Evolutionary conservation across 2,888 invertebrate genomes (phyloP), one percentile per base, ranked within the genome.

Genomic region (Volucella inflata): DNA sequence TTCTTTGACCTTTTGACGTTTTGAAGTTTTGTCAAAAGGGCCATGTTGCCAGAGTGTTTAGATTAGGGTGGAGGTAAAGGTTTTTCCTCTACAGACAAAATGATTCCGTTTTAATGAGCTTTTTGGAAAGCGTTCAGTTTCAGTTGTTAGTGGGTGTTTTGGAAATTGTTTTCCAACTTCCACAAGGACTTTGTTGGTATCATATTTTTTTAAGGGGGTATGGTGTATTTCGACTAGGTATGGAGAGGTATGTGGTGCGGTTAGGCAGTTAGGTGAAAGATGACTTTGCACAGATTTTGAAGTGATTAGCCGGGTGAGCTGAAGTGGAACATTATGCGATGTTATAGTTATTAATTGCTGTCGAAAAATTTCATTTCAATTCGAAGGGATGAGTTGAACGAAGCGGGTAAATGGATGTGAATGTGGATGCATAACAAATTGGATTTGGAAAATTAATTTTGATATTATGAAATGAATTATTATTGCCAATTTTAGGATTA

Each of bases 341-440:
- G 85, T 85, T 85, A 81, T 85, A 85, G 85, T 85, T 85, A 85
- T 85, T 85, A 85, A 85, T 85, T 84, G 84, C 75, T 84, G 80
- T 75, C 80, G 84, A 84, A 84, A 84, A 84, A 70, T 75, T 11
- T 46, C 17, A 62, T 76, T 46, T 44, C 42, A 36, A 12, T 17
- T 16, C 10, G 21, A 64, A 64, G 44, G 67, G 53, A 36, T 40
- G 21, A 3, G 21, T 21, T 55, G 67, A 14, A 64, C 11, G 21
- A 36, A 9, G n/a, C n/a, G 64, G 55, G n/a, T 44, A 50, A 38
- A 46, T 62, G 48, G 55, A 81, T 71, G 42, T 82, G 80, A 62
- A 76, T 81, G 81, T 67, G 68, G 68, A 70, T 78, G 78, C 81
- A 85, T 85, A 85, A 85, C 85, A 81, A 85, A 85, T 85, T 85